Evolutionary conservation across 2,113 vertebrate genomes (phyloP).

Genomic region (Hemicordylus capensis): DNA sequence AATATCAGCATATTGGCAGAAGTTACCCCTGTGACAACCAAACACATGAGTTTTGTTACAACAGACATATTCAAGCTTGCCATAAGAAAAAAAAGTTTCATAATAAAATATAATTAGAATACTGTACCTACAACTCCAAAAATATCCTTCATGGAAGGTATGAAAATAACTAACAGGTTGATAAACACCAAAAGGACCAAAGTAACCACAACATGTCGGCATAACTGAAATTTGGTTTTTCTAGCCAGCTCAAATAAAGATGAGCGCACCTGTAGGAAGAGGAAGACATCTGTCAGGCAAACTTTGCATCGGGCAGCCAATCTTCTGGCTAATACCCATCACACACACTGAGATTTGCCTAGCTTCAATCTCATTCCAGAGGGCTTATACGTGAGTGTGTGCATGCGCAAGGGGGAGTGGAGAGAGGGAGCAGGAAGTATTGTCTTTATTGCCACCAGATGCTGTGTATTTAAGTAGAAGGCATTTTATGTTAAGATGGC

Average conservation of each 20-base stretch:
- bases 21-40: conserved; percentile 76
- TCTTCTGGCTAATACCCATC: not conserved
- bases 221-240: conserved; percentile 78
- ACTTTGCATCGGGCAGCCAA: not conserved
- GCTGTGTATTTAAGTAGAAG: conserved; percentile 8
- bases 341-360: not conserved
- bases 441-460: conserved; percentile 7
- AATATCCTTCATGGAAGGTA: conserved; percentile 83
- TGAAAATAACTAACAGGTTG: conserved; percentile 81
- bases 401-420: not conserved
- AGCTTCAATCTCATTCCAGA: not conserved
- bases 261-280: conserved; percentile 76
- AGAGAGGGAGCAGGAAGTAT: not conserved
- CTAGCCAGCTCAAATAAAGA: conserved; percentile 80
- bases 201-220: conserved; percentile 73
- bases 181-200: conserved; percentile 74
- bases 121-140: conserved; percentile 83
- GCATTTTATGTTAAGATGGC: not conserved
- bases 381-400: not conserved
- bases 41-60: conserved; percentile 25
- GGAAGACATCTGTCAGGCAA: conserved; percentile 18
- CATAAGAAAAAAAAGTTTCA: conserved; percentile 13
- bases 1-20: conserved; percentile 86
- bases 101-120: conserved; percentile 36
- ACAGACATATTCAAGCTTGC: not conserved